Evolutionary conservation across 53 echinoderm and acorn worm genomes (phyloP).

Genomic region (Pentamera pediparva): DNA sequence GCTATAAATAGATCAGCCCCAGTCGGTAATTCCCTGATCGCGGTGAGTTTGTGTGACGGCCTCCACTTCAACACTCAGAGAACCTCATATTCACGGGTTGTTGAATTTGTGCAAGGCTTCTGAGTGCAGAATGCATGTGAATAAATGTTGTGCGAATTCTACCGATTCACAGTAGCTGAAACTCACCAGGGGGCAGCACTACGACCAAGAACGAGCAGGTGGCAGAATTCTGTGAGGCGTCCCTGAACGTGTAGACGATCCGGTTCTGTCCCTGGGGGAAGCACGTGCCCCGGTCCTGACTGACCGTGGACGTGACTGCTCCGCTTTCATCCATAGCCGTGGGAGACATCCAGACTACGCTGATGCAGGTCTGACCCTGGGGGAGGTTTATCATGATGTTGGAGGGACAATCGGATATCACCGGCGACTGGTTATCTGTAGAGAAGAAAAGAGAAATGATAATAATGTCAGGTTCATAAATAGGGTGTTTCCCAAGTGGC

Average conservation of each 20-base stretch:
- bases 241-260: conserved; percentile 51
- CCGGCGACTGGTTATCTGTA: background rate
- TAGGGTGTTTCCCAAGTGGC: no score
- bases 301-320: background rate
- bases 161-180: no score
- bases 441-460: background rate
- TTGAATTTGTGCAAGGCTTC: no score
- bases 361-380: background rate
- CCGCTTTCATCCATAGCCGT: conserved; percentile 10
- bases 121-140: no score
- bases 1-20: no score
- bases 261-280: conserved; percentile 42
- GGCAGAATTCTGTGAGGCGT: conserved; percentile 36
- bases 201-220: conserved; percentile 45
- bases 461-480: background rate
- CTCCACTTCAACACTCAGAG: no score
- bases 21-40: no score
- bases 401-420: background rate
- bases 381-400: background rate
- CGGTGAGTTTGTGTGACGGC: no score
- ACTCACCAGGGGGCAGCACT: background rate
- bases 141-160: no score
- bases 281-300: background rate
- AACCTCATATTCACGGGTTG: no score
- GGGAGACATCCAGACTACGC: background rate